Base-by-base conservation (phyloP, 1,140 invertebrate genomes). In the Drosophila pachea region DNA sequence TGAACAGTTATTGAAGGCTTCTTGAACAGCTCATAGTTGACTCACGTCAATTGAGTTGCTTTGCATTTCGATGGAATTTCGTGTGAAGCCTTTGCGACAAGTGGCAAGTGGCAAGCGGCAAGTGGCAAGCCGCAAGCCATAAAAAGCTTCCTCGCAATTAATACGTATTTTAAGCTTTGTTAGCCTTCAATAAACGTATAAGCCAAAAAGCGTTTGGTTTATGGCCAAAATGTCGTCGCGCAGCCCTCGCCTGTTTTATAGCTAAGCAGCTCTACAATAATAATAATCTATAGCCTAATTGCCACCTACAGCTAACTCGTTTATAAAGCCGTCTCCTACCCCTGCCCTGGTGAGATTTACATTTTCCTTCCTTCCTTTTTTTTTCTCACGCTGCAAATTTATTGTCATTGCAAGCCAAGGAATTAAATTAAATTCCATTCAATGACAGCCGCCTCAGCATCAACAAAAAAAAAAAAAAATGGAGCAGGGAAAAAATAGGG, bases 391-490 rank as follows among this genome's bases (percentile, higher is more conserved):
- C 49, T 65, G 45, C 31, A 11, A 70, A 78, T 78, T 78, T 74
- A 78, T 78, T 66, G 47, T 56, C 53, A 48, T 45, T 49, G 35
- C 63, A 50, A 35, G 68, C 32, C 56, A 59, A 76, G 62, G 68
- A 81, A 81, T 82, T 81, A 82, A 81, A 81, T 76, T 53, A 65
- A 71, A 74, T 69, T 75, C 65, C 53, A 47, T 60, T 31, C 54
- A 68, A 54, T 54, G 59, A 56, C 47, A 59, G 16, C 4, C 2
- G 5, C 12, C 9, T 6, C n/a, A 40, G 42, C 16, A 9, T 11
- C 9, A 53, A 49, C 61, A 42, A 38, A 45, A 40, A 38, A 36
- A 59, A 50, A 69, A 60, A 31, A 8, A 0, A 31, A n/a, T n/a
- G 22, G 22, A 22, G 22, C 1, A 16, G 4, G 38, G n/a, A 35